Conservation (phyloP, 2,888 invertebrate genomes). For the Sisyra nigra region DNA sequence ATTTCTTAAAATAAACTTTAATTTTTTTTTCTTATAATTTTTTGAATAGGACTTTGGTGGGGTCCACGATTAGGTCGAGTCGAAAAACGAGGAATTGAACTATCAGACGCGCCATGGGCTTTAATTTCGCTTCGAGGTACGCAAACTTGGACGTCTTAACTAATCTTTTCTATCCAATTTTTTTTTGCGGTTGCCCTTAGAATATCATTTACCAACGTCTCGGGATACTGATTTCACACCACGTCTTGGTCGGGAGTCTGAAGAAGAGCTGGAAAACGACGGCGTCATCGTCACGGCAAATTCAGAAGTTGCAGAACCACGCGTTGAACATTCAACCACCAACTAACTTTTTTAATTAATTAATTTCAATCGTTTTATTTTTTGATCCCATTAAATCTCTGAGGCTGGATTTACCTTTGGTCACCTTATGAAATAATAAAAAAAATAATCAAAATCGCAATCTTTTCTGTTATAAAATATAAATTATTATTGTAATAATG, state of each 20-base stretch:
- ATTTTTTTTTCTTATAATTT: neutral
- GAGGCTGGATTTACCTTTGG: neutral
- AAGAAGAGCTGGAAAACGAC: conserved; percentile 16
- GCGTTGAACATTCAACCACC: neutral
- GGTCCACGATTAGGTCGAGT: conserved; percentile 40
- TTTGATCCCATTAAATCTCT: too few relatives aligned
- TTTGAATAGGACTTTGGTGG: conserved; percentile 37
- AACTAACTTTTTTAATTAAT: neutral
- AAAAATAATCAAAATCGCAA: neutral
- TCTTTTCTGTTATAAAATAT: too few relatives aligned
- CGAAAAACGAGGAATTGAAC: conserved; percentile 15
- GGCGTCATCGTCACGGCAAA: conserved; percentile 1
- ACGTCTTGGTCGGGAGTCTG: conserved; percentile 22
- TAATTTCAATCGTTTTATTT: neutral
- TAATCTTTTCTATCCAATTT: neutral
- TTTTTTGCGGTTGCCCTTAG: neutral
- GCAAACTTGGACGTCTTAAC: neutral
- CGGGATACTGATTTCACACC: conserved; percentile 20
- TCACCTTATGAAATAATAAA: neutral
- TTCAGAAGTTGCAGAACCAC: neutral
- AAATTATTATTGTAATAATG: conserved; percentile 3
- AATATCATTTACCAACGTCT: conserved; percentile 12
- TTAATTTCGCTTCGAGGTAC: conserved; percentile 18
- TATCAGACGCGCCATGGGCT: conserved; percentile 15
- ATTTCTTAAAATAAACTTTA: neutral